Evolutionary conservation across 2,888 invertebrate genomes (phyloP).

Genomic region (Apodemia duryi): DNA sequence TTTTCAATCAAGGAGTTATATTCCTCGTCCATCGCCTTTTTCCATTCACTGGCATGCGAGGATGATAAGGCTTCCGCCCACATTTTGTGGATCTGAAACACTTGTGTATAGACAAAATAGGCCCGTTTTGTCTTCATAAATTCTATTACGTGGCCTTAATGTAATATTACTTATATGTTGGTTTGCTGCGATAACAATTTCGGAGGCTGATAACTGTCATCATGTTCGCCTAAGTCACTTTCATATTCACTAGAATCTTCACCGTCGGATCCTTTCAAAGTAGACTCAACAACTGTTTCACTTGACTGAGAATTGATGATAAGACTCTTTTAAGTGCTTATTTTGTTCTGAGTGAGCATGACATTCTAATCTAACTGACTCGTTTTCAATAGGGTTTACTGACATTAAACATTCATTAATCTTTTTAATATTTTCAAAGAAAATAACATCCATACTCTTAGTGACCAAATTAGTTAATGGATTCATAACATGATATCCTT

Average conservation of each 20-base stretch:
- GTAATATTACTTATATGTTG: conserved; percentile 3
- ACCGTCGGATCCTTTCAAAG: background rate
- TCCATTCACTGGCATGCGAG: conserved; percentile 12
- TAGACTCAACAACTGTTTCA: too few relatives aligned
- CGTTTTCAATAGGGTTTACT: background rate
- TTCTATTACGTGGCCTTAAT: conserved; percentile 10
- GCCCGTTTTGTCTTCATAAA: background rate
- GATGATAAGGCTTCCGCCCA: conserved; percentile 11
- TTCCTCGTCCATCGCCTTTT: conserved; percentile 12
- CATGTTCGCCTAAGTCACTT: background rate
- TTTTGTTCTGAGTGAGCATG: background rate
- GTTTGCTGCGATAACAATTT: background rate
- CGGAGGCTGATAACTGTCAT: conserved; percentile 6
- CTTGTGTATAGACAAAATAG: background rate
- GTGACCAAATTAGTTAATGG: background rate
- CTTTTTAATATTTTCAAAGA: conserved; percentile 4
- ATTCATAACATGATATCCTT: conserved; percentile 10
- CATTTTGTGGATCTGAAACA: conserved; percentile 16
- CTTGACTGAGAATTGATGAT: too few relatives aligned
- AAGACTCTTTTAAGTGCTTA: too few relatives aligned
- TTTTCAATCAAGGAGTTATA: conserved; percentile 9
- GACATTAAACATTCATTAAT: background rate
- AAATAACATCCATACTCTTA: conserved; percentile 16
- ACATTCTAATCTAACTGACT: background rate
- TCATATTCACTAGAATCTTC: conserved; percentile 12